phyloP scores from a whole-genome alignment of 1,140 invertebrate species.

The Leucophenga varia region DNA sequence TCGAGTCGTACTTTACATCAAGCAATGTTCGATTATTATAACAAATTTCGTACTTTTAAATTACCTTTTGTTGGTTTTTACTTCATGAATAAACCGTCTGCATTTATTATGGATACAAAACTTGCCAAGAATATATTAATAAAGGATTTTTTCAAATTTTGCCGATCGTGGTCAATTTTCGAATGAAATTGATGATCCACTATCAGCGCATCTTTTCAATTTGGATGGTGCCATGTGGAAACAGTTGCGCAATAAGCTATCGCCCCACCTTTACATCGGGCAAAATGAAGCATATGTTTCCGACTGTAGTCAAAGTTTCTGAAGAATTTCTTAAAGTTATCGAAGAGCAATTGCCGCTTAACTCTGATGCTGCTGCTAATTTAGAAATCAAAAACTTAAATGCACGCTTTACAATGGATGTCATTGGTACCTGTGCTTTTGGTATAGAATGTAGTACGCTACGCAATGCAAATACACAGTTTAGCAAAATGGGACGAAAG shows the following conservation, averaged over 20 bases:
- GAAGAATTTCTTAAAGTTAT: not conserved
- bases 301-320: conserved; percentile 8
- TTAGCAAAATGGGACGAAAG: conserved; percentile 49
- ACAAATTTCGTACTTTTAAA: not conserved
- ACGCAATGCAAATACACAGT: conserved; percentile 59
- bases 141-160: conserved; percentile 60
- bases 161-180: conserved; percentile 57
- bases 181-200: conserved; percentile 55
- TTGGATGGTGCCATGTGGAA: conserved; percentile 60
- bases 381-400: conserved; percentile 55
- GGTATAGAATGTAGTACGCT: conserved; percentile 63
- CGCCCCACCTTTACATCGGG: conserved; percentile 62
- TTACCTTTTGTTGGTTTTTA: not conserved
- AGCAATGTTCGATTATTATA: not conserved
- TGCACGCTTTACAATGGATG: conserved; percentile 62
- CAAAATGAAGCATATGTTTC: conserved; percentile 59
- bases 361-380: conserved; percentile 63
- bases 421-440: conserved; percentile 64
- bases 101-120: conserved; percentile 44
- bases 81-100: not conserved
- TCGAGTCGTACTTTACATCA: conserved; percentile 8
- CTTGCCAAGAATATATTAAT: conserved; percentile 59
- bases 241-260: conserved; percentile 60
- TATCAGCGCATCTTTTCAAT: conserved; percentile 57
- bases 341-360: too few relatives aligned